phyloP scores from a whole-genome alignment of 2,113 vertebrate species.

The Gnathonemus echidnorhynchus region DNA sequence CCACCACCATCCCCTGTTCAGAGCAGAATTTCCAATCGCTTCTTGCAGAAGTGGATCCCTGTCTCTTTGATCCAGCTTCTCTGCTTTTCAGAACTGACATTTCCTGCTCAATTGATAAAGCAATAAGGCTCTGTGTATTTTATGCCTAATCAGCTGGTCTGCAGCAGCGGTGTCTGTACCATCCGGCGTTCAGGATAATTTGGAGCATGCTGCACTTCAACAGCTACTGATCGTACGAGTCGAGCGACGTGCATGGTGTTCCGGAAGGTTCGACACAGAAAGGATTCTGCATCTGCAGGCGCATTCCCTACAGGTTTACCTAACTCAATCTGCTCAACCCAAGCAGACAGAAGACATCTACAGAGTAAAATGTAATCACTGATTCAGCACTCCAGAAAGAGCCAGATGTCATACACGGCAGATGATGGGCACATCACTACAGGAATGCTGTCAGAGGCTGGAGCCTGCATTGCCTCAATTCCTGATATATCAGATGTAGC shows the following conservation, averaged over 20 bases:
- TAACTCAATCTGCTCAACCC: neutral
- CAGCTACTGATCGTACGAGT: neutral
- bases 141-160: neutral
- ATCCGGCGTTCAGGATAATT: neutral
- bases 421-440: neutral
- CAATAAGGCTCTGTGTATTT: neutral
- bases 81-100: conserved; percentile 24
- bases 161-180: neutral
- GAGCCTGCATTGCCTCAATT: neutral
- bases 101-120: neutral
- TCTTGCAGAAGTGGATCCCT: conserved; percentile 10
- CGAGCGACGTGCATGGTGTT: neutral
- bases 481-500: neutral
- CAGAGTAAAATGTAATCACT: neutral
- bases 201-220: neutral
- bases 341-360: neutral
- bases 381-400: neutral
- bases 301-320: neutral
- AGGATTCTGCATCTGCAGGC: neutral
- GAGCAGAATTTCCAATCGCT: neutral
- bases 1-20: neutral
- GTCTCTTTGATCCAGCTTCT: conserved; percentile 30
- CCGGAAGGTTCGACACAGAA: neutral
- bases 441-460: neutral
- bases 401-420: neutral